phyloP scores from a whole-genome alignment of 2,888 invertebrate species.

The Fissipunctia ypsillon region DNA sequence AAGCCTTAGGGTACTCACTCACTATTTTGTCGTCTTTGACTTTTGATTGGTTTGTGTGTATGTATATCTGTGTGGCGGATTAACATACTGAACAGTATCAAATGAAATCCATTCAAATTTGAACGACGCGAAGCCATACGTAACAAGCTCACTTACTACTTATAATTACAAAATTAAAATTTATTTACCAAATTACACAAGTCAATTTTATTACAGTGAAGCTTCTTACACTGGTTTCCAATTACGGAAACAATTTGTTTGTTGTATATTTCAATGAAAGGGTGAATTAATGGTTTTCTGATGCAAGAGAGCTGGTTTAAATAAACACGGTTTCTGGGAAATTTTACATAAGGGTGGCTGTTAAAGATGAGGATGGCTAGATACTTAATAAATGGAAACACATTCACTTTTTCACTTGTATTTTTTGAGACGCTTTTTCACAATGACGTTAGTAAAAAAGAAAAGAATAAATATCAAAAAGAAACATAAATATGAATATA shows the following conservation, averaged over 20 bases:
- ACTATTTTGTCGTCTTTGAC: not conserved
- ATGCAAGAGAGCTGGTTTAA: conserved; percentile 3
- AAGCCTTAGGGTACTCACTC: not conserved
- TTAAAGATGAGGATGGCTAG: too few species aligned
- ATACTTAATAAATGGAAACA: too few species aligned
- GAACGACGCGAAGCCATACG: conserved; percentile 4
- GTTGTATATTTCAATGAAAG: conserved; percentile 17
- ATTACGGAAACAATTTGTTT: conserved; percentile 47
- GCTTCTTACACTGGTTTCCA: conserved; percentile 33
- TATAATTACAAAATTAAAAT: conserved; percentile 37
- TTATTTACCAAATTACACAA: conserved; percentile 39
- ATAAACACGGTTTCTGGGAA: not conserved
- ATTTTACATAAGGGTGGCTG: not conserved
- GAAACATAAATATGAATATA: too few species aligned
- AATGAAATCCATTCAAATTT: conserved; percentile 22
- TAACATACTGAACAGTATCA: not conserved
- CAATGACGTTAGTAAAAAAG: too few species aligned
- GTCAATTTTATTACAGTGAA: conserved; percentile 35
- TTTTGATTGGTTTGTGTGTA: not conserved
- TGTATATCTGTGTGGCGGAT: not conserved
- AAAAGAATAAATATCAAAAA: too few species aligned
- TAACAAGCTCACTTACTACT: conserved; percentile 30
- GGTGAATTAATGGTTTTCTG: conserved; percentile 24
- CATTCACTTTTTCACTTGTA: too few species aligned
- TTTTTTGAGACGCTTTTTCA: too few species aligned